phyloP scores from a whole-genome alignment of 2,797 vertebrate species.

The Cynopterus sphinx region DNA sequence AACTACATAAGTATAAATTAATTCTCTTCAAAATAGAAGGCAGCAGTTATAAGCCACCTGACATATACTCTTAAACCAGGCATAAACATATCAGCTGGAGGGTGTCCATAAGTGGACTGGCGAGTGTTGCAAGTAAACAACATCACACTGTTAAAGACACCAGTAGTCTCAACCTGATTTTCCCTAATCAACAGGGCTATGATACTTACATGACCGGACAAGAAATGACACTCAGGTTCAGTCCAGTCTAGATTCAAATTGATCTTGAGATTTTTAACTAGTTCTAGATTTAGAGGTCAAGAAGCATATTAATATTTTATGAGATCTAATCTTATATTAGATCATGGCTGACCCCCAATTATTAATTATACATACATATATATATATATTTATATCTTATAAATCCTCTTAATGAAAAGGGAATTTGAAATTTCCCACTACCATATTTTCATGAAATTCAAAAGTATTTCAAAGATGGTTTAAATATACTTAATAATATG shows the following conservation, averaged over 20 bases:
- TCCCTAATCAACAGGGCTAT: background rate
- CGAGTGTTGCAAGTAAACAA: background rate
- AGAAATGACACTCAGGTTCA: background rate
- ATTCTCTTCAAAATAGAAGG: slow-evolving; percentile 32
- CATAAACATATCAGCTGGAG: background rate
- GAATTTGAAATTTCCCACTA: background rate
- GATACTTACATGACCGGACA: background rate
- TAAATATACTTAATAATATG: background rate
- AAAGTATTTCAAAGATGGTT: slow-evolving; percentile 20
- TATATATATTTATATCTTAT: background rate
- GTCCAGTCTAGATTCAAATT: background rate
- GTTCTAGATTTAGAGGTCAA: background rate
- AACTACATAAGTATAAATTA: slow-evolving; percentile 19
- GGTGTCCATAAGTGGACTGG: background rate
- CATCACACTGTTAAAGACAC: background rate
- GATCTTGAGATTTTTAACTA: slow-evolving; percentile 10
- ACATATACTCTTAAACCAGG: slow-evolving; percentile 9
- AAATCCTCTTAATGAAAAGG: background rate
- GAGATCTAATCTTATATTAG: background rate
- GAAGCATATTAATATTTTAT: background rate
- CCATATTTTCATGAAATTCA: background rate
- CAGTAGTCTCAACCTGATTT: background rate
- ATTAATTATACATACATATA: background rate
- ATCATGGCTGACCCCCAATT: background rate
- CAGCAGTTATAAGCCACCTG: background rate